A percentile compares a stretch with the other conserved stretches of the same genome.
Evolutionary conservation across 2,888 invertebrate species (phyloP).

Genomic region (Noctua comes): DNA sequence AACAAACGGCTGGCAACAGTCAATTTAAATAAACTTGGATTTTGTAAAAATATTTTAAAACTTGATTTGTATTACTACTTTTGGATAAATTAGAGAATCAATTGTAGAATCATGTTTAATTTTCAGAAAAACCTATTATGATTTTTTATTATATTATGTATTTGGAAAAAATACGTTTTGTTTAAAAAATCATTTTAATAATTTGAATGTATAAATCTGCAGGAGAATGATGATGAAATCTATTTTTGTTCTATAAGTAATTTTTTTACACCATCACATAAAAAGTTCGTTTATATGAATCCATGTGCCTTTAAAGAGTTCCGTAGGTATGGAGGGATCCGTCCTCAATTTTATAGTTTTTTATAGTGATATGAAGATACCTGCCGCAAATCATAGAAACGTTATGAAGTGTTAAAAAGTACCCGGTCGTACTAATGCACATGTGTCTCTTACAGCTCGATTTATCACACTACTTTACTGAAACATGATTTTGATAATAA

Average conservation of each 20-base stretch:
- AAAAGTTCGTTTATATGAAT: conserved; percentile 37
- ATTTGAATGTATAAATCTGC: too few species aligned
- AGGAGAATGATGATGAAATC: not conserved
- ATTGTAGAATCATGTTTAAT: not conserved
- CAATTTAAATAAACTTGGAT: not conserved
- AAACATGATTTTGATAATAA: not conserved
- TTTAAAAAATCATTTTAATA: not conserved
- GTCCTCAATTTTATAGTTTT: conserved; percentile 57
- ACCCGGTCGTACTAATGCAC: not conserved
- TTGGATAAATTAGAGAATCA: not conserved
- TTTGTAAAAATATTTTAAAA: conserved; percentile 4
- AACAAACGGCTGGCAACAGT: conserved; percentile 39
- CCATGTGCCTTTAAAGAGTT: conserved; percentile 71
- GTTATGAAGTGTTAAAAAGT: conserved; percentile 6
- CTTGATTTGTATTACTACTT: not conserved
- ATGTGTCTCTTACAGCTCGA: not conserved
- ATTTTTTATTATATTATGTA: not conserved
- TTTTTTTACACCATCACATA: conserved; percentile 44
- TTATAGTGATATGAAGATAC: conserved; percentile 22
- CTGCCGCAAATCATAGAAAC: conserved; percentile 20
- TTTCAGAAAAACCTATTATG: not conserved
- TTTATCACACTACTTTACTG: not conserved
- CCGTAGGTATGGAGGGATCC: conserved; percentile 69
- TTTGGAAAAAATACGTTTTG: conserved; percentile 12
- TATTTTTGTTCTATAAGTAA: conserved; percentile 63